Evolutionary conservation across 2,888 invertebrate genomes (phyloP), one percentile per base, ranked within the genome.

Genomic region (Yponomeuta plumbellus): DNA sequence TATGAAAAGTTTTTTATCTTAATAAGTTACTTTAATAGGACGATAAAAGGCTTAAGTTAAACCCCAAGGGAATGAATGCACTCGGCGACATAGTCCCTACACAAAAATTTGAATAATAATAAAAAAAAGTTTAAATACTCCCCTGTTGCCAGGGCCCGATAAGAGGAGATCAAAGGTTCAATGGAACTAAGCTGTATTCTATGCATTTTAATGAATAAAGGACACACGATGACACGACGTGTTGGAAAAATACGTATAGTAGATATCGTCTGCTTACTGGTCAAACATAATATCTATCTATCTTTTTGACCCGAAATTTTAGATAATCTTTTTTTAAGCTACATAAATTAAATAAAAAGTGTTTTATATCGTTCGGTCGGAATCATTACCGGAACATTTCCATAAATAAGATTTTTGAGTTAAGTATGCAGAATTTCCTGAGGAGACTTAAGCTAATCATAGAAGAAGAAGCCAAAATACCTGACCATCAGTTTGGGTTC

Each of bases 121-220:
- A 69, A 66, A 71, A 72, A n/a, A 71, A 66, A 62, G 70, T 68
- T 52, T 52, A 52, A 52, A 52, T 21, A 66, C 59, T 20, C 26
- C 22, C 13, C n/a, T 62, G 68, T 52, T 65, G 65, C 64, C 67
- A 62, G 56, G 66, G 52, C 66, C 66, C 64, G 72, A 74, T 75
- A 73, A 74, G 39, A 58, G 39, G 13, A 66, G 56, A 58, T 57
- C 66, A 66, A 59, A 59, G 66, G 66, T 61, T 40, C 61, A 39
- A 26, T 66, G 44, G 61, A 63, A 67, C 66, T 21, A 68, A 68
- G 57, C 61, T 66, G 3, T 66, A 20, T 67, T 69, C 71, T 70
- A 71, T 75, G 72, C 67, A 74, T 76, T 73, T 73, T 71, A 73
- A 76, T 75, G 69, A 72, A 17, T 17, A 52, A 52, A 44, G 72